A percentile compares a stretch with the other conserved stretches of the same genome.
These are phyloP conservation scores for Cranoglanis bouderius DNA, from an alignment of 2,113 vertebrate genomes.

Conservation along the genomic window DNA sequence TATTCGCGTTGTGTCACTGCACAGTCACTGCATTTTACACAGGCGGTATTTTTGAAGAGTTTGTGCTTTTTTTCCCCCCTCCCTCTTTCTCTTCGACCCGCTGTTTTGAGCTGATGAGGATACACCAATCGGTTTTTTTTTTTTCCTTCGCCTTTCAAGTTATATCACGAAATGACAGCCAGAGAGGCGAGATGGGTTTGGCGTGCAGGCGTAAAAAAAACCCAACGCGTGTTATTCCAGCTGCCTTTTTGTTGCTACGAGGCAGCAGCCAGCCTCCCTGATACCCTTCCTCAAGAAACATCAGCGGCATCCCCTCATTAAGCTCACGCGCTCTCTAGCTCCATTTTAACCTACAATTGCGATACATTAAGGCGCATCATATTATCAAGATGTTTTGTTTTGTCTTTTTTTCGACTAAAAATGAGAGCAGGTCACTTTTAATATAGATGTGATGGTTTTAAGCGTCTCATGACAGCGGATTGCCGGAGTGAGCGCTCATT, in stretches of 20 bases:
- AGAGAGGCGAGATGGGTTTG: conserved; percentile 52
- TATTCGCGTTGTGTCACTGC: conserved; percentile 27
- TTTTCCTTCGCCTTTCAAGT: conserved; percentile 49
- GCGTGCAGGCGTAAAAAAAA: conserved; percentile 53
- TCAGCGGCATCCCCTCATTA: conserved; percentile 40
- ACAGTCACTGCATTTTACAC: conserved; percentile 12
- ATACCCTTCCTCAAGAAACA: conserved; percentile 52
- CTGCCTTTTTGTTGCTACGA: conserved; percentile 74
- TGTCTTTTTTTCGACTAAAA: too few species aligned
- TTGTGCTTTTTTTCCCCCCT: not conserved
- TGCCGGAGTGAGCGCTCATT: conserved; percentile 48
- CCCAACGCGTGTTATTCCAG: conserved; percentile 57
- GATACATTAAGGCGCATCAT: not conserved
- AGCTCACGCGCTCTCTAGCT: not conserved
- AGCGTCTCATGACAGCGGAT: not conserved
- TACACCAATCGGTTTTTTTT: conserved; percentile 58
- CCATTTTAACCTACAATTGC: not conserved
- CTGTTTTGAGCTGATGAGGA: conserved; percentile 13
- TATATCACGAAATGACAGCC: conserved; percentile 62
- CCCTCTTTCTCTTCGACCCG: not conserved
- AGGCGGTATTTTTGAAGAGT: conserved; percentile 42
- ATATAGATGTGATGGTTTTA: not conserved
- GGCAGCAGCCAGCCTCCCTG: conserved; percentile 62
- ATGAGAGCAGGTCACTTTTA: not conserved
- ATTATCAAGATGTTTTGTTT: not conserved